Base-by-base conservation (phyloP, 2,888 invertebrate genomes). In the Saturnia pavonia region DNA sequence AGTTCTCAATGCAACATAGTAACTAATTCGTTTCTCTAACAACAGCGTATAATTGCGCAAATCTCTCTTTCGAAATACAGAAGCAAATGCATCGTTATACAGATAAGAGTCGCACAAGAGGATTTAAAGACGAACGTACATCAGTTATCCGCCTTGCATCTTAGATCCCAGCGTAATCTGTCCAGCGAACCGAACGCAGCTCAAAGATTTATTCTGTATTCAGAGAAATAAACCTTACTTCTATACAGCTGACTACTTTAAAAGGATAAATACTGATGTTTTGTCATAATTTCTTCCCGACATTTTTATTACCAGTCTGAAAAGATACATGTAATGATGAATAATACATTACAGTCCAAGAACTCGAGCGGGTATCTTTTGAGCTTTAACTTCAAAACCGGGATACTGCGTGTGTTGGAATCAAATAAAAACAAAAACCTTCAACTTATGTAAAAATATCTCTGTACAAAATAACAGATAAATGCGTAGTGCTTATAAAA, bases 111-210 rank as follows among this genome's bases (percentile, higher is more conserved):
- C 25, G 57, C 70, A 74, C 70, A 73, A 74, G 69, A 71, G 71
- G 70, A 73, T 73, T 70, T 70, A 43, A 65, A 68, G 71, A 72
- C 72, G 70, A 72, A 70, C 68, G 65, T 73, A 74, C 67, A 73
- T 68, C 72, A 76, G 77, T 79, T 83, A 82, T 83, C 81, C 76
- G 72, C 77, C 79, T 77, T 79, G 79, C 81, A 83, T 84, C 82
- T 81, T 70, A 63, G 72, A 69, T 68, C 60, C 67, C 70, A 63
- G 63, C 68, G 82, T 80, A 82, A 82, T 82, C 80, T 80, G 80
- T 76, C 80, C 81, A 77, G 72, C 77, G 81, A 76, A 79, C 81
- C 76, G 79, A 75, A 70, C 66, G 25, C 45, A 70, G 68, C 48
- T 25, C 45, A 69, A 45, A 78, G 78, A 81, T 80, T 81, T 81